Evolutionary conservation across 2,113 vertebrate genomes (phyloP).

Genomic region (Peromyscus leucopus): DNA sequence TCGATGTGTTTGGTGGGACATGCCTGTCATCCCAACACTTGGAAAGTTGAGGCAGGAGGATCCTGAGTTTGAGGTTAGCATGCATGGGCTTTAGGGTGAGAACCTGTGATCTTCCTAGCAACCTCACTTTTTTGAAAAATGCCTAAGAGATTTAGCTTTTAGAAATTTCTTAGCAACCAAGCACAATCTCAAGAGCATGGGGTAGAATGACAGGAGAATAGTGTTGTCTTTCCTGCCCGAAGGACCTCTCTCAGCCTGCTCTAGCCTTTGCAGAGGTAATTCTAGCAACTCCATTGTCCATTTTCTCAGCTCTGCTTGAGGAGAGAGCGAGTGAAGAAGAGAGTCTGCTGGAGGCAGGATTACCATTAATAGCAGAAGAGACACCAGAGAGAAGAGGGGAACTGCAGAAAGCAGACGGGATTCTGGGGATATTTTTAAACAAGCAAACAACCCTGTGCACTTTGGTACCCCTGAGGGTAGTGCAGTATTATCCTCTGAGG

Average conservation of each 20-base stretch:
- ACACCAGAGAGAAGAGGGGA: conserved; percentile 43
- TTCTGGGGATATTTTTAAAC: conserved; percentile 48
- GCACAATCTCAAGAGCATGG: not conserved
- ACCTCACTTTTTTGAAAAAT: conserved; percentile 24
- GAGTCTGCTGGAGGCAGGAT: conserved; percentile 13
- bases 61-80: not conserved
- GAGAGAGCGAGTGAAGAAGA: conserved; percentile 26
- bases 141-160: conserved; percentile 30
- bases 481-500: not conserved
- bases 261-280: conserved; percentile 15
- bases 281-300: conserved; percentile 14
- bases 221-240: not conserved
- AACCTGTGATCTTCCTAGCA: not conserved
- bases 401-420: conserved; percentile 53
- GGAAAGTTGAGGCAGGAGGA: not conserved
- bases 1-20: not conserved
- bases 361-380: conserved; percentile 62
- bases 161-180: conserved; percentile 38
- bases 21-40: not conserved
- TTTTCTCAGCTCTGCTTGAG: conserved; percentile 47
- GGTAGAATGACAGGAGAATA: not conserved
- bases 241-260: not conserved
- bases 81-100: not conserved
- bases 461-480: not conserved
- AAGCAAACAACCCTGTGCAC: not conserved